Evolutionary conservation across 2,797 vertebrate genomes (phyloP).

Genomic region (Tadarida brasiliensis): DNA sequence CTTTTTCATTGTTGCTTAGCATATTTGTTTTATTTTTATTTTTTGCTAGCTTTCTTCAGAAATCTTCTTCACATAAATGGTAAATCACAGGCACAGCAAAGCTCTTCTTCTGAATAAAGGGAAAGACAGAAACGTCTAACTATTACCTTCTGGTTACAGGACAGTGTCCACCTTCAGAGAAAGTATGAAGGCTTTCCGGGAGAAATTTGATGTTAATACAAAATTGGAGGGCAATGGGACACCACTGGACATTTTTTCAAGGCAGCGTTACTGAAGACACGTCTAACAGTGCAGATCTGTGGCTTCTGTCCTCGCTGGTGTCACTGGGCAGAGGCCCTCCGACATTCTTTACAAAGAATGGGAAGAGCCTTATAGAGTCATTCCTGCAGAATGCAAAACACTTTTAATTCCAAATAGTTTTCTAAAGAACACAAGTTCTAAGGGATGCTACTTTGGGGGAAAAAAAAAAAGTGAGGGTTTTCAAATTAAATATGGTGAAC

Average conservation of each 20-base stretch:
- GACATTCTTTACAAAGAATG: neutral
- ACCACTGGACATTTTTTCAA: neutral
- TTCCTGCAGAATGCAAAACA: neutral
- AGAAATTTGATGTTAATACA: neutral
- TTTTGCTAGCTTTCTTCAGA: neutral
- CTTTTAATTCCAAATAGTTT: neutral
- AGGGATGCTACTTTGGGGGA: neutral
- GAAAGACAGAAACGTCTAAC: neutral
- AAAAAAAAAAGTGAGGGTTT: neutral
- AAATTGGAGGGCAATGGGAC: neutral
- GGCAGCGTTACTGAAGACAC: rapidly evolving
- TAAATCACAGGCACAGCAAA: neutral
- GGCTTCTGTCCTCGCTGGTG: too few relatives aligned
- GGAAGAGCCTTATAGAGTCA: rapidly evolving
- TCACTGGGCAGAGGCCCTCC: neutral
- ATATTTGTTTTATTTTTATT: neutral
- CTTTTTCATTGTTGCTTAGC: neutral
- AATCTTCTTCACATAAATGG: neutral
- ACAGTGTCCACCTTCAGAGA: neutral
- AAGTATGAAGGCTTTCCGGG: neutral
- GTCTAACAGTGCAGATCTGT: too few relatives aligned
- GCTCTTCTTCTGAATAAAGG: neutral
- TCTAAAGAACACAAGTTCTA: neutral
- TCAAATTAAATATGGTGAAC: neutral
- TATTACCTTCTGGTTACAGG: neutral